Base-by-base conservation (phyloP, 37 sponge, comb jelly and placozoan genomes). In the Mnemiopsis leidyi region DNA sequence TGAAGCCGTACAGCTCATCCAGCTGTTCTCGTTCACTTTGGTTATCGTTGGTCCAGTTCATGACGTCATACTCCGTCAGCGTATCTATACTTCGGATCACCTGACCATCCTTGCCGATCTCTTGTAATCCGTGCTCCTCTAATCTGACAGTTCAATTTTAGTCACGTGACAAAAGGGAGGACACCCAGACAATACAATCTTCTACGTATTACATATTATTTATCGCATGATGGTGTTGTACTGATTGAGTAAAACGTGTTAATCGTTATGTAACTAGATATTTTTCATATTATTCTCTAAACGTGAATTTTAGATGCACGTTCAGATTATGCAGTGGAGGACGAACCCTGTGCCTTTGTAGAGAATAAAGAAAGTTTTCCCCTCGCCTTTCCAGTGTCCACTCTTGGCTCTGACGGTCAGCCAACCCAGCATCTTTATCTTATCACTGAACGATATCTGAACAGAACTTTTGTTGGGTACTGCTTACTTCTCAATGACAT, bases 31-130 rank as follows among this genome's bases (percentile, higher is more conserved):
- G 36, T 5, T 28, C 20, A 18, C 32, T 36, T 3, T 31, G 20
- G 32, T 32, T 31, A 32, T 31, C 34, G 13, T 48, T 48, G 26
- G 32, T 77, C 73, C 73, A 69, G 73, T 69, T 69, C 28, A 69
- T 69, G 79, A 77, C 32, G 79, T 77, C 79, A 77, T 77, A 77
- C 35, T 77, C 79, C 35, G 26, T 32, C 7, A 77, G 35, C 7
- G 26, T 26, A 0, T 13, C 0, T 1, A 77, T 77, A 32, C 33
- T 77, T 0, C 32, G 79, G 1, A 77, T 9, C 79, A 77, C 79
- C 18, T 32, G 33, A 20, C 79, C 79, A 16, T 34, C 32, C 32
- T 77, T 32, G 2, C 35, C 35, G 26, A 77, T 77, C 79, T 77
- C 79, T 77, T 77, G 79, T 28, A 77, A 32, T 0, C 79, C 79